Evolutionary conservation across 2,888 invertebrate genomes (phyloP).

Genomic region (Epirrhoe alternata): DNA sequence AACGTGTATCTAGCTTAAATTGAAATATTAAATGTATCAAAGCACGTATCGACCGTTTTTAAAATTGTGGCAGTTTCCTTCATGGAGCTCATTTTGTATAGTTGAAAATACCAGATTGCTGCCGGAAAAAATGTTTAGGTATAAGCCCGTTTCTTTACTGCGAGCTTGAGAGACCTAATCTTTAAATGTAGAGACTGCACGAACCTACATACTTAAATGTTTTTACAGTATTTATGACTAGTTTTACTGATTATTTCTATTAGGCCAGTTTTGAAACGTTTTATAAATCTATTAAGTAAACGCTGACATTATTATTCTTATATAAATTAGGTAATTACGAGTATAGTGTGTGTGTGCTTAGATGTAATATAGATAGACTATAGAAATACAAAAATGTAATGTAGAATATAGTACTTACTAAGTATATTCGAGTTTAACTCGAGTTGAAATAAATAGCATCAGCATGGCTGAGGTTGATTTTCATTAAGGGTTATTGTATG

Average conservation of each 20-base stretch:
- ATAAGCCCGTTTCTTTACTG: background rate
- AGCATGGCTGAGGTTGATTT: conserved; percentile 71
- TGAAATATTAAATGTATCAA: conserved; percentile 23
- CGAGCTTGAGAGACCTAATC: background rate
- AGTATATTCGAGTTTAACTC: conserved; percentile 63
- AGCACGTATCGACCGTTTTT: no score
- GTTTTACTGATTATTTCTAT: background rate
- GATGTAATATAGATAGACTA: background rate
- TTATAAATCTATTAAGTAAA: background rate
- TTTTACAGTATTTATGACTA: background rate
- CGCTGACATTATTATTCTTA: background rate
- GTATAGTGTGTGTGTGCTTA: background rate
- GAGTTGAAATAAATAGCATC: conserved; percentile 66
- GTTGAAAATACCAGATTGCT: no score
- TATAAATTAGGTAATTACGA: no score
- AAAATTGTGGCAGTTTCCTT: no score
- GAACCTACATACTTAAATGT: no score
- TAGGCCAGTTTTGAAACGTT: background rate
- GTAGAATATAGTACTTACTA: conserved; percentile 3
- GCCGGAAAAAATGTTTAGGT: no score
- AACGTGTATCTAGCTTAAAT: conserved; percentile 12
- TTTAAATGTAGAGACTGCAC: background rate
- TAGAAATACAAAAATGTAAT: background rate
- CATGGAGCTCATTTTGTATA: no score
- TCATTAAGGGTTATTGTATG: conserved; percentile 50